A percentile compares a stretch with the other conserved stretches of the same genome.
Conservation (phyloP, 1,140 invertebrate genomes). For the Drosophila carrolli region DNA sequence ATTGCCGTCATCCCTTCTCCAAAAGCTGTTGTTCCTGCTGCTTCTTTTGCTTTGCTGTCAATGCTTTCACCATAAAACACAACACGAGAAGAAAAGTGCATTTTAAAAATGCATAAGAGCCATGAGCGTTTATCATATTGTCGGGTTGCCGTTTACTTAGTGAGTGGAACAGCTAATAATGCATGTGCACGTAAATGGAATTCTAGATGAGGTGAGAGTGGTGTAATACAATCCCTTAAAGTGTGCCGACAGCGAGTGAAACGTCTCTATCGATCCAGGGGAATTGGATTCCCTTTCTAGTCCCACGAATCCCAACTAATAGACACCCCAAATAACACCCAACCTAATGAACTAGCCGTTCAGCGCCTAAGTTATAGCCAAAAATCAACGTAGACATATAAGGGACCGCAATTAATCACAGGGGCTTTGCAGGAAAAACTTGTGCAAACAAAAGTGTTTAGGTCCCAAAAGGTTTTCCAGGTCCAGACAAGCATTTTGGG, state of each 20-base stretch:
- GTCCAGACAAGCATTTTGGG: slow-evolving; percentile 16
- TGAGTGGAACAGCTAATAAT: slow-evolving; percentile 37
- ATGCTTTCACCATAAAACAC: slow-evolving; percentile 70
- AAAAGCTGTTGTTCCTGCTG: slow-evolving; percentile 18
- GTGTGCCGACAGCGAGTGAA: slow-evolving; percentile 5
- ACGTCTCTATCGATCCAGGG: slow-evolving; percentile 2
- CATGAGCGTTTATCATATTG: slow-evolving; percentile 68
- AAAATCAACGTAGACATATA: slow-evolving; percentile 69
- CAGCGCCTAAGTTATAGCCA: slow-evolving; percentile 59
- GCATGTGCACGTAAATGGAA: slow-evolving; percentile 64
- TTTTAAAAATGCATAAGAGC: slow-evolving; percentile 77
- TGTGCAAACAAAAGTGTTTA: slow-evolving; percentile 71
- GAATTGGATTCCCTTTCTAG: not conserved
- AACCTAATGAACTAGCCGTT: slow-evolving; percentile 67
- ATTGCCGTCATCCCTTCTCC: slow-evolving; percentile 30
- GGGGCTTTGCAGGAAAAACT: slow-evolving; percentile 61
- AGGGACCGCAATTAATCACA: slow-evolving; percentile 70
- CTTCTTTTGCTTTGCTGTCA: slow-evolving; percentile 49
- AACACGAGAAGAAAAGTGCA: slow-evolving; percentile 69
- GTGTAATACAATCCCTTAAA: slow-evolving; percentile 29
- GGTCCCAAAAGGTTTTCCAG: slow-evolving; percentile 70
- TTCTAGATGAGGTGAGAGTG: slow-evolving; percentile 44
- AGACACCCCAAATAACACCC: slow-evolving; percentile 25
- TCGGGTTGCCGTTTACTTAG: slow-evolving; percentile 55
- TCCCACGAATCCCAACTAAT: slow-evolving; percentile 27